A percentile compares a stretch with the other conserved stretches of the same genome.
Conservation (phyloP, 2,888 invertebrate genomes). For the Bombylius major region DNA sequence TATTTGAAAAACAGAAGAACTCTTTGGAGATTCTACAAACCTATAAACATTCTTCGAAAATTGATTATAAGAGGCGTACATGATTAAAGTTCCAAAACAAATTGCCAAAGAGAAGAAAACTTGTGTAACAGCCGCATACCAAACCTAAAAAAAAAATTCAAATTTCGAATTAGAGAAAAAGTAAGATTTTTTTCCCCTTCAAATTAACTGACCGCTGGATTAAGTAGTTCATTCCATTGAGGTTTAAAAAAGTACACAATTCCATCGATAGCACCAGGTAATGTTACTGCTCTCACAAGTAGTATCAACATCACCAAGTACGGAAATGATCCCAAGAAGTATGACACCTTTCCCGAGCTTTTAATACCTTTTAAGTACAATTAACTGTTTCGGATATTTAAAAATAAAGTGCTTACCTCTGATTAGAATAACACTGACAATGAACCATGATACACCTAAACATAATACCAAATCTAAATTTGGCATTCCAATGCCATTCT, state of each 20-base stretch:
- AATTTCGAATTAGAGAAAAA: neutral
- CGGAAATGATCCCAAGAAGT: constrained; percentile 57
- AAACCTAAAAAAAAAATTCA: constrained; percentile 34
- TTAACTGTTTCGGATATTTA: neutral
- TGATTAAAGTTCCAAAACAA: constrained; percentile 49
- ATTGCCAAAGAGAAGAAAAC: constrained; percentile 51
- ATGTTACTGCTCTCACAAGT: constrained; percentile 43
- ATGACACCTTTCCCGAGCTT: constrained; percentile 50
- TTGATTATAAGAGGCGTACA: constrained; percentile 48
- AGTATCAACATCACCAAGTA: constrained; percentile 48
- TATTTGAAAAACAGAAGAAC: neutral
- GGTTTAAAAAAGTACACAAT: constrained; percentile 51
- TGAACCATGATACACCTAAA: constrained; percentile 41
- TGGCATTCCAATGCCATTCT: constrained; percentile 41
- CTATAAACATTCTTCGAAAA: constrained; percentile 46
- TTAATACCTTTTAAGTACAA: constrained; percentile 35
- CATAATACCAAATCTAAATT: constrained; percentile 43
- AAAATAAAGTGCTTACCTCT: constrained; percentile 31
- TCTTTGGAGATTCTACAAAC: constrained; percentile 22
- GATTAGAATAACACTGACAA: constrained; percentile 40
- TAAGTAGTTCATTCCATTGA: constrained; percentile 41
- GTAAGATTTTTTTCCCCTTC: neutral
- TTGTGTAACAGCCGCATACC: constrained; percentile 52
- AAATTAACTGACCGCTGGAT: constrained; percentile 22
- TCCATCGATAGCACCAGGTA: constrained; percentile 48